Conservation (phyloP, 2,888 invertebrate species). For the Nomada goodeniana region DNA sequence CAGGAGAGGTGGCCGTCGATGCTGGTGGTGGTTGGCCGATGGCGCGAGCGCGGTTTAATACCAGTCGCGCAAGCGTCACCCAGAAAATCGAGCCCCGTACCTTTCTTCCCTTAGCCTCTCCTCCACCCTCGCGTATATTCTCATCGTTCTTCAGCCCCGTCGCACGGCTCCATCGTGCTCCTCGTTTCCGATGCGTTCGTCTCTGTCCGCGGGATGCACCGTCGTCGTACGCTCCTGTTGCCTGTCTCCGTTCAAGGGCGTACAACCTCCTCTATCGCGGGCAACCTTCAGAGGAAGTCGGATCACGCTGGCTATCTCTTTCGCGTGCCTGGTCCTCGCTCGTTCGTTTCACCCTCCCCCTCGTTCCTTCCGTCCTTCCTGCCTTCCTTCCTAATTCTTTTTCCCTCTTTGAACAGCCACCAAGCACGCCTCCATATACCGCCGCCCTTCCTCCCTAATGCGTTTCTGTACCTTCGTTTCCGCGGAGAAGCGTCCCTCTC, state of each 20-base stretch:
- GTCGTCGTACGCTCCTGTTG: constrained; percentile 71
- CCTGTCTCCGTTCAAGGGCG: constrained; percentile 82
- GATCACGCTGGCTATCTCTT: constrained; percentile 31
- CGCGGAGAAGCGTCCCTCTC: constrained; percentile 30
- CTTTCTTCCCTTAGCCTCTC: constrained; percentile 7
- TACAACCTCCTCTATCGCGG: constrained; percentile 68
- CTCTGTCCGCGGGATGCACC: constrained; percentile 54
- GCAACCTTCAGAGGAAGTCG: constrained; percentile 63
- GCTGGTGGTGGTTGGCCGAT: constrained; percentile 43
- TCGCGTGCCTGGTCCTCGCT: constrained; percentile 9
- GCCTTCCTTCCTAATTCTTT: constrained; percentile 57
- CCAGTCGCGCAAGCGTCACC: constrained; percentile 77
- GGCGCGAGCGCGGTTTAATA: constrained; percentile 57
- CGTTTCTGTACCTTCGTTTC: constrained; percentile 50
- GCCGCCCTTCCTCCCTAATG: constrained; percentile 27
- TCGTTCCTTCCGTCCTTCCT: constrained; percentile 34
- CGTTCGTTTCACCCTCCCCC: neutral
- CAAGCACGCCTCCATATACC: neutral
- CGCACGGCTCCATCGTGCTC: neutral
- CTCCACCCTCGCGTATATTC: neutral
- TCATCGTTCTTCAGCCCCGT: constrained; percentile 10
- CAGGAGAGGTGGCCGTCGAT: constrained; percentile 14
- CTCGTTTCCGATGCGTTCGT: constrained; percentile 26
- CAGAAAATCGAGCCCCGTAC: constrained; percentile 74
- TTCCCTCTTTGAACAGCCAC: constrained; percentile 10